These are phyloP conservation scores for Atherix ibis DNA, from an alignment of 2,888 invertebrate genomes.

Conservation along the genomic window DNA sequence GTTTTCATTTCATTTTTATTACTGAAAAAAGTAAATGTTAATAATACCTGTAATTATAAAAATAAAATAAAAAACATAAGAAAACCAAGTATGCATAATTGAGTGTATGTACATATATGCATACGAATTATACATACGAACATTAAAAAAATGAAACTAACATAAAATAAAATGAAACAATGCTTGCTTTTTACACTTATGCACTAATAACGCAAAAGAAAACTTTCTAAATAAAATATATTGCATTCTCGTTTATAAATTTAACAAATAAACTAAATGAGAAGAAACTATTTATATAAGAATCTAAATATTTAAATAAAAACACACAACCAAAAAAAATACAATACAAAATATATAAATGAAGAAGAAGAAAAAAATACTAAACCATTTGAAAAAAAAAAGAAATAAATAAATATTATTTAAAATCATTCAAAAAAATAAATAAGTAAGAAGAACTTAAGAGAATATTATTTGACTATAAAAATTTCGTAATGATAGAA, in stretches of 20 bases:
- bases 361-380: no score
- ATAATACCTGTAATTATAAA: no score
- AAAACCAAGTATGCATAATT: neutral
- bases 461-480: neutral
- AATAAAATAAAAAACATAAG: neutral
- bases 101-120: neutral
- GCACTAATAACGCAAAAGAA: conserved; percentile 1
- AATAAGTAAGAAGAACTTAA: no score
- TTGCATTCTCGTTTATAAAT: neutral
- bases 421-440: neutral
- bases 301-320: no score
- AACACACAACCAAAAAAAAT: neutral
- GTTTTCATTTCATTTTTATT: no score
- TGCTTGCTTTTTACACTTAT: conserved; percentile 3
- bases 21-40: no score
- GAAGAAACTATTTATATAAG: neutral
- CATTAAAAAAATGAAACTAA: conserved; percentile 1
- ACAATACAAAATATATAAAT: no score
- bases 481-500: neutral
- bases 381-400: neutral
- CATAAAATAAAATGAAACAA: neutral
- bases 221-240: neutral
- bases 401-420: neutral
- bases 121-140: no score
- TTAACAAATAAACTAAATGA: neutral